phyloP scores from a whole-genome alignment of 2,888 invertebrate species.

The Frankliniella intonsa region DNA sequence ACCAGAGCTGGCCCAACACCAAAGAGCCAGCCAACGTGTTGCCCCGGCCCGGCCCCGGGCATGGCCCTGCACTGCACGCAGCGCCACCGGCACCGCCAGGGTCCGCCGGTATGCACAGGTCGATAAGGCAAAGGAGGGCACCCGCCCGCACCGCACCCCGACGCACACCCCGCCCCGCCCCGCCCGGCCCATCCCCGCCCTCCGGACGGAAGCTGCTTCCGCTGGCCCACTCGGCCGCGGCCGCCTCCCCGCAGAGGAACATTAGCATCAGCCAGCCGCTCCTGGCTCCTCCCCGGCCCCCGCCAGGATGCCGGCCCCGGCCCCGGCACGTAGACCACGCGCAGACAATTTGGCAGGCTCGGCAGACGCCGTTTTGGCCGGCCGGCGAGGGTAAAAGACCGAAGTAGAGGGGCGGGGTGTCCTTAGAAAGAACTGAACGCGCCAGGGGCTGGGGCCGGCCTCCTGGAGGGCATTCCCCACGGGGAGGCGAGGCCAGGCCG shows the following conservation, averaged over 20 bases:
- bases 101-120: neutral
- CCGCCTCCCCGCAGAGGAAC: too few relatives aligned
- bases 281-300: too few relatives aligned
- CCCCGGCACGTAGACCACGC: neutral
- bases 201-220: too few relatives aligned
- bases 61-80: neutral
- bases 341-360: neutral
- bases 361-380: neutral
- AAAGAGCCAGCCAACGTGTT: neutral
- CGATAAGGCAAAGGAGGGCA: neutral
- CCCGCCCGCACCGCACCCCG: neutral
- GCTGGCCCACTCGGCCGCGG: too few relatives aligned
- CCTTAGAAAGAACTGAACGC: too few relatives aligned
- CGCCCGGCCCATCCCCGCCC: too few relatives aligned
- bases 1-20: too few relatives aligned
- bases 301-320: too few relatives aligned
- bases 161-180: too few relatives aligned
- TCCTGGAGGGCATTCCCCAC: slow-evolving; percentile 45
- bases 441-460: too few relatives aligned
- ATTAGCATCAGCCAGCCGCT: too few relatives aligned
- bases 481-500: slow-evolving; percentile 52
- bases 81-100: neutral
- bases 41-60: neutral
- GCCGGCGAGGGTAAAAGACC: neutral
- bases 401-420: neutral